Evolutionary conservation across 2,113 vertebrate species (phyloP).

Genomic region (Microcebus lehilahytsara): DNA sequence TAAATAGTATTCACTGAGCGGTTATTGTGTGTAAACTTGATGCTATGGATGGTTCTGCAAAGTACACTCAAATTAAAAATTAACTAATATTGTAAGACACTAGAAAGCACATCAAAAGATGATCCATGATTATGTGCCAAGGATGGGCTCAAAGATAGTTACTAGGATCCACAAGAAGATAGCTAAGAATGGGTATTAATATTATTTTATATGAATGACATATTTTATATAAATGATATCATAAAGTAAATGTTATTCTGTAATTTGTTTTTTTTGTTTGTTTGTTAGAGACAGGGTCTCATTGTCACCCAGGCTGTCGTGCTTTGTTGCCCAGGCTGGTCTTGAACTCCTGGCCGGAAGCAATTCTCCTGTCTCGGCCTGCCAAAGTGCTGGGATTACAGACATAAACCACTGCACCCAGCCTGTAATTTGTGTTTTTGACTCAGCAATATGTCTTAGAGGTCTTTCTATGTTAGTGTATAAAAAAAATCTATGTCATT

Average conservation of each 20-base stretch:
- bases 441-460: background rate
- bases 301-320: no score
- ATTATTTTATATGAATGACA: background rate
- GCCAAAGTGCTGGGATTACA: no score
- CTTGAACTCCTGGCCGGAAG: no score
- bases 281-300: no score
- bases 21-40: background rate
- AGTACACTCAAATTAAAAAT: background rate
- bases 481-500: background rate
- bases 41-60: background rate
- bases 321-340: no score
- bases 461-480: background rate
- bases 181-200: background rate
- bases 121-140: background rate
- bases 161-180: background rate
- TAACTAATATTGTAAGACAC: background rate
- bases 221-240: background rate
- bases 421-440: background rate
- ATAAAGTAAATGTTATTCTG: background rate
- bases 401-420: no score
- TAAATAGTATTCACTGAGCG: background rate
- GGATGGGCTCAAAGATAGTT: background rate
- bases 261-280: background rate
- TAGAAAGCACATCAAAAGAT: background rate
- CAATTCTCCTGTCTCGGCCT: no score